phyloP scores from a whole-genome alignment of 2,888 invertebrate genomes.

The Drosophila tripunctata region DNA sequence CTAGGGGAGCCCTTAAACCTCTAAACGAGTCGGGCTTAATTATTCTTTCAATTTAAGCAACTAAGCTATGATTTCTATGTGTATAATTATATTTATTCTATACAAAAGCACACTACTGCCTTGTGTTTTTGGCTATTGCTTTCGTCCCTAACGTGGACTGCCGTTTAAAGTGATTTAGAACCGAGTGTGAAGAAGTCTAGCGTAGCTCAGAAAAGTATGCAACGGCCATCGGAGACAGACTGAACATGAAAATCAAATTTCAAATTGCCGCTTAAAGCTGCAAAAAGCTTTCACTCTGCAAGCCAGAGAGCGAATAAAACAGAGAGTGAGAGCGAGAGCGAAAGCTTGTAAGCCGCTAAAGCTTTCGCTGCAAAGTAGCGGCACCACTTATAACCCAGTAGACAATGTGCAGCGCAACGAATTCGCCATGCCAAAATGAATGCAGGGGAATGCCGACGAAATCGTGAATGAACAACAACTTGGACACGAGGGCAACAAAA shows the following conservation, averaged over 20 bases:
- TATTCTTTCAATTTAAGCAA: no score
- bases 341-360: not conserved
- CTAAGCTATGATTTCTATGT: no score
- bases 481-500: not conserved
- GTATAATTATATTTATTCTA: no score
- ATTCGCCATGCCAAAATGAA: conserved; percentile 47
- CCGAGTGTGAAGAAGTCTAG: no score
- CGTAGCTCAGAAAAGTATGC: not conserved
- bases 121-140: no score
- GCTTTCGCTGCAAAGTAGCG: conserved; percentile 50
- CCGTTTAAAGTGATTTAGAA: no score
- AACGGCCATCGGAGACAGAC: not conserved
- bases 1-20: no score
- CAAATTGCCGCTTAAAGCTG: not conserved
- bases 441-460: conserved; percentile 2
- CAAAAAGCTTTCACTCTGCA: conserved; percentile 22
- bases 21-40: no score
- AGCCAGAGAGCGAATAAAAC: not conserved
- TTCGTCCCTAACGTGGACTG: no score
- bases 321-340: not conserved
- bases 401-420: conserved; percentile 44
- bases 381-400: conserved; percentile 46
- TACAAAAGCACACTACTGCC: no score
- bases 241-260: not conserved
- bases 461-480: conserved; percentile 38